Conservation (phyloP, 2,888 invertebrate species). For the Lepidocyrtinus sp. region DNA sequence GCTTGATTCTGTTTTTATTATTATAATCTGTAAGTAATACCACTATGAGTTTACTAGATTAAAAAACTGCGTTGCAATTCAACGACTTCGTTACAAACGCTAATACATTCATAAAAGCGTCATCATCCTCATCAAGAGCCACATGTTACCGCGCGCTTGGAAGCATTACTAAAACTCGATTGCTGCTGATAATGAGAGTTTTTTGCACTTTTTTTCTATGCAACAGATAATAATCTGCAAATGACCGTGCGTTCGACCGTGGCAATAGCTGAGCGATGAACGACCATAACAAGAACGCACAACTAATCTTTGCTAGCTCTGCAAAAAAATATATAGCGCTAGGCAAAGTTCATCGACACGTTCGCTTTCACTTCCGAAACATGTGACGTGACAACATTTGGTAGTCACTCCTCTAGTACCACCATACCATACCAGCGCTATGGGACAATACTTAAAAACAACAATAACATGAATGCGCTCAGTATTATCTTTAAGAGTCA, state of each 20-base stretch:
- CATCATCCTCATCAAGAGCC: background rate
- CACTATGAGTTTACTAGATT: no score
- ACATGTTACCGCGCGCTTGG: background rate
- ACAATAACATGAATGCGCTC: background rate
- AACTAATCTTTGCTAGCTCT: background rate
- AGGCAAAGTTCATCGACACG: slow-evolving; percentile 68
- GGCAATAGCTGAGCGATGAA: slow-evolving; percentile 48
- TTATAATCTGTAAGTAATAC: no score
- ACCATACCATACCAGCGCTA: no score
- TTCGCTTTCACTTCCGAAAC: slow-evolving; percentile 70
- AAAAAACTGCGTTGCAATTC: background rate
- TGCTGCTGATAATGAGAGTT: slow-evolving; percentile 14
- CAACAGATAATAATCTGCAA: slow-evolving; percentile 16
- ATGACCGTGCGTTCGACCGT: slow-evolving; percentile 43
- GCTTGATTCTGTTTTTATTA: no score
- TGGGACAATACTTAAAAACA: slow-evolving; percentile 1
- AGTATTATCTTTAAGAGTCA: background rate
- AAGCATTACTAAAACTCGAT: slow-evolving; percentile 5
- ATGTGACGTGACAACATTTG: slow-evolving; percentile 62
- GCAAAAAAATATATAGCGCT: slow-evolving; percentile 24
- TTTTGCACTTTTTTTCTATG: slow-evolving; percentile 16
- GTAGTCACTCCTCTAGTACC: slow-evolving; percentile 29
- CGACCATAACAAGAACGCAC: slow-evolving; percentile 1
- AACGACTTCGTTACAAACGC: background rate
- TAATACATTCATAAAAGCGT: slow-evolving; percentile 10